phyloP scores from a whole-genome alignment of 2,888 invertebrate genomes.

The Branchellion lobata region DNA sequence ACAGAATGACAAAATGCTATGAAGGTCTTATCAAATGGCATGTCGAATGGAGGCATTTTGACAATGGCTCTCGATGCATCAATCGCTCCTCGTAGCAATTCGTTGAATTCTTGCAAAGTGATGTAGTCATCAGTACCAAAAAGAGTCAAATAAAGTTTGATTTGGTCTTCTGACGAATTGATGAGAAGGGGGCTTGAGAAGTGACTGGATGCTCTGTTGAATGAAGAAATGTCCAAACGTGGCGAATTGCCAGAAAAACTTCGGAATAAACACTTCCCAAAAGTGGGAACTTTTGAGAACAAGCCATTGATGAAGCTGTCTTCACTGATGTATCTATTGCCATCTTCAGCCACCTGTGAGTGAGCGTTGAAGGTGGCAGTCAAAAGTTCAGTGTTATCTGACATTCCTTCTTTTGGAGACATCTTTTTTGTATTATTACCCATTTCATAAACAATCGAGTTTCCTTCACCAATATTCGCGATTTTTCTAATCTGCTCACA shows the following conservation, averaged over 20 bases:
- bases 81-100: not conserved
- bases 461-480: not conserved
- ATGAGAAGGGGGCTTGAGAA: not conserved
- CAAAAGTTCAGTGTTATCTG: too few relatives aligned
- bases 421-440: not conserved
- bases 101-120: not conserved
- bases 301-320: not conserved
- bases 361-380: not conserved
- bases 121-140: not conserved
- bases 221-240: not conserved
- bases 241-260: not conserved
- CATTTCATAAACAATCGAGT: not conserved
- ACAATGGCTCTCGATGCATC: not conserved
- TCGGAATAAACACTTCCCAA: not conserved
- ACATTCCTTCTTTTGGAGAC: too few relatives aligned
- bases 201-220: not conserved
- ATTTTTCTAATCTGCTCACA: not conserved
- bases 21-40: not conserved
- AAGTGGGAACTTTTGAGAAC: slow-evolving; percentile 1
- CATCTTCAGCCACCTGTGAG: not conserved
- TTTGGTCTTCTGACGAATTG: not conserved
- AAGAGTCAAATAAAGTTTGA: not conserved
- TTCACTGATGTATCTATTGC: slow-evolving; percentile 18
- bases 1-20: not conserved
- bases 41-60: not conserved